Conservation (phyloP, 1,140 invertebrate species). For the Tachypleus tridentatus region DNA sequence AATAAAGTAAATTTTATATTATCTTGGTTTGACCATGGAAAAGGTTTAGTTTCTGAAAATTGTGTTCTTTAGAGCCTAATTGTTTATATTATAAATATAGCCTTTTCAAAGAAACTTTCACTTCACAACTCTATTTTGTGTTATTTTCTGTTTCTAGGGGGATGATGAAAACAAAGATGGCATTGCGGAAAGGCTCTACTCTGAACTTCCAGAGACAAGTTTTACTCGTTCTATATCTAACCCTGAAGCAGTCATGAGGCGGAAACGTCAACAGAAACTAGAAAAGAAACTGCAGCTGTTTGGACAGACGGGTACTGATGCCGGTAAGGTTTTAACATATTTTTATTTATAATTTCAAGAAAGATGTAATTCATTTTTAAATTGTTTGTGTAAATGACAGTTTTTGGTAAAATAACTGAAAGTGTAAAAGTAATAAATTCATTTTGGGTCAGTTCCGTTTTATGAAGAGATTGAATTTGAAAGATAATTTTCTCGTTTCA, state of each 20-base stretch:
- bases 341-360: too few relatives aligned
- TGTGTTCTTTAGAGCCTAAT: slow-evolving; percentile 5
- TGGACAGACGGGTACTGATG: slow-evolving; percentile 56
- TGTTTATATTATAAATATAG: slow-evolving; percentile 3
- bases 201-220: slow-evolving; percentile 91
- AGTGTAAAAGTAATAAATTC: not conserved
- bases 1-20: too few relatives aligned
- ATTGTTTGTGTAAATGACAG: not conserved
- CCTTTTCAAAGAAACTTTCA: not conserved
- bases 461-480: too few relatives aligned
- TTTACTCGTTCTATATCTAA: slow-evolving; percentile 98
- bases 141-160: slow-evolving; percentile 7
- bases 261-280: slow-evolving; percentile 90
- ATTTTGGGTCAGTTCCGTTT: too few relatives aligned
- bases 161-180: slow-evolving; percentile 32
- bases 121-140: not conserved
- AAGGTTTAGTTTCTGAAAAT: too few relatives aligned
- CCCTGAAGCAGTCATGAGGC: slow-evolving; percentile 96
- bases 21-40: too few relatives aligned
- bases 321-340: slow-evolving; percentile 35
- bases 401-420: not conserved
- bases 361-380: not conserved
- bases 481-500: too few relatives aligned
- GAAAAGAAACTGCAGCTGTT: slow-evolving; percentile 96
- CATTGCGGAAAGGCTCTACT: slow-evolving; percentile 85